These are phyloP conservation scores for Rhadinocentrus ornatus DNA, from an alignment of 2,797 vertebrate genomes.

Conservation along the genomic window DNA sequence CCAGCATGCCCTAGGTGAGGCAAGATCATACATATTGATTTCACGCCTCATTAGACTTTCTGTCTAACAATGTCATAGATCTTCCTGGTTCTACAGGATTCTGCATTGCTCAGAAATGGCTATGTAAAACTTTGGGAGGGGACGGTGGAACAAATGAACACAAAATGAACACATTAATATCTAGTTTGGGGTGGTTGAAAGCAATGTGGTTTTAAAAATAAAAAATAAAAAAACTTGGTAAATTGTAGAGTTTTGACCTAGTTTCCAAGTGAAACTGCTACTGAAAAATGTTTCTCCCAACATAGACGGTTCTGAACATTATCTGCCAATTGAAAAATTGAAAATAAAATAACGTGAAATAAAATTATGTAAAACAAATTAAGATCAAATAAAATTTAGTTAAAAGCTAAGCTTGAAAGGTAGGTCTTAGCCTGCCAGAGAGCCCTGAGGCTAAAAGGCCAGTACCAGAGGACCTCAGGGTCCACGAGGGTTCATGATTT, in stretches of 20 bases:
- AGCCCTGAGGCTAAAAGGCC: too few relatives aligned
- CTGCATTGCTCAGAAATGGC: conserved; percentile 62
- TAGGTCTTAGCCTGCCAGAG: too few relatives aligned
- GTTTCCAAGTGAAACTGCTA: conserved; percentile 36
- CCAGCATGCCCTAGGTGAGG: conserved; percentile 79
- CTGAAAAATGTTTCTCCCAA: conserved; percentile 1
- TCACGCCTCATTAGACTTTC: conserved; percentile 83
- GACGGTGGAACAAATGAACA: conserved; percentile 59
- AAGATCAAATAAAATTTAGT: too few relatives aligned
- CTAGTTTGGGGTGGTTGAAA: conserved; percentile 27
- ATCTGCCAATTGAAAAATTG: too few relatives aligned
- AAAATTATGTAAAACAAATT: too few relatives aligned
- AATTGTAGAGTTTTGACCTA: conserved; percentile 48
- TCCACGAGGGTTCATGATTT: too few relatives aligned
- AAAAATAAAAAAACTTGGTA: conserved; percentile 14
- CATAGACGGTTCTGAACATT: neutral
- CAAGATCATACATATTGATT: conserved; percentile 84
- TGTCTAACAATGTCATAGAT: conserved; percentile 82
- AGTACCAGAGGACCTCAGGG: too few relatives aligned
- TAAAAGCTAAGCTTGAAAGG: too few relatives aligned
- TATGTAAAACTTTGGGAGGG: conserved; percentile 68
- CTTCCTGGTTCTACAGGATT: conserved; percentile 69
- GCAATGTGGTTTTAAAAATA: conserved; percentile 31
- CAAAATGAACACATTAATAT: conserved; percentile 73
- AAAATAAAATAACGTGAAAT: too few relatives aligned